These are phyloP conservation scores for Atherix ibis DNA, from an alignment of 2,888 invertebrate species.

Conservation along the genomic window DNA sequence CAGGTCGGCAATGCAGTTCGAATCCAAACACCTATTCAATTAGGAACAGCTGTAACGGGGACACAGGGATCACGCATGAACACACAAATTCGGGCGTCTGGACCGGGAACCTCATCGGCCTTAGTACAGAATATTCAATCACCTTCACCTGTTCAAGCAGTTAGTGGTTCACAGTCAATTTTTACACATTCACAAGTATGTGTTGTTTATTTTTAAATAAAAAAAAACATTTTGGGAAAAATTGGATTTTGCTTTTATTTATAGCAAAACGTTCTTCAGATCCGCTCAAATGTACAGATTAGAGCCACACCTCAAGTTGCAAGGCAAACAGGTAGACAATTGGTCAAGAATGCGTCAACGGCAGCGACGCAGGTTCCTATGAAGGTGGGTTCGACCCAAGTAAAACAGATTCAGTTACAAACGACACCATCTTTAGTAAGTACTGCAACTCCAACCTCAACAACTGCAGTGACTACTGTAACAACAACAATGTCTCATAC, in stretches of 20 bases:
- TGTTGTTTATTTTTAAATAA: no score
- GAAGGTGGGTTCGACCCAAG: constrained; percentile 33
- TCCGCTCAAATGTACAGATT: constrained; percentile 27
- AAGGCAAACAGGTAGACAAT: constrained; percentile 9
- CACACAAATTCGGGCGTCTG: constrained; percentile 24
- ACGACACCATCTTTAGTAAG: constrained; percentile 8
- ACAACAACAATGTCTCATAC: constrained; percentile 3
- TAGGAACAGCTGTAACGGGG: constrained; percentile 9
- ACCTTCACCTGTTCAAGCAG: constrained; percentile 28
- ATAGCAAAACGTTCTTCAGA: constrained; percentile 28
- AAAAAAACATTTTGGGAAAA: not conserved
- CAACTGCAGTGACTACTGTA: constrained; percentile 21
- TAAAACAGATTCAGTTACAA: constrained; percentile 30
- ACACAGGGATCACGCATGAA: constrained; percentile 24
- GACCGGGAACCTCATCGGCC: constrained; percentile 17
- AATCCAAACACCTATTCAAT: constrained; percentile 22
- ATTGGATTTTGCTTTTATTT: not conserved
- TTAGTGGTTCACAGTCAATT: constrained; percentile 14
- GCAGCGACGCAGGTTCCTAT: constrained; percentile 18
- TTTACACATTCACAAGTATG: constrained; percentile 12
- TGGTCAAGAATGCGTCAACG: constrained; percentile 11
- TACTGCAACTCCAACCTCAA: constrained; percentile 5
- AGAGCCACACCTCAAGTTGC: constrained; percentile 15
- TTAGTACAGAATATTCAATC: constrained; percentile 23
- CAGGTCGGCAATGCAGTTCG: constrained; percentile 27